Evolutionary conservation across 2,113 vertebrate genomes (phyloP).

Genomic region (Corvus moneduloides): DNA sequence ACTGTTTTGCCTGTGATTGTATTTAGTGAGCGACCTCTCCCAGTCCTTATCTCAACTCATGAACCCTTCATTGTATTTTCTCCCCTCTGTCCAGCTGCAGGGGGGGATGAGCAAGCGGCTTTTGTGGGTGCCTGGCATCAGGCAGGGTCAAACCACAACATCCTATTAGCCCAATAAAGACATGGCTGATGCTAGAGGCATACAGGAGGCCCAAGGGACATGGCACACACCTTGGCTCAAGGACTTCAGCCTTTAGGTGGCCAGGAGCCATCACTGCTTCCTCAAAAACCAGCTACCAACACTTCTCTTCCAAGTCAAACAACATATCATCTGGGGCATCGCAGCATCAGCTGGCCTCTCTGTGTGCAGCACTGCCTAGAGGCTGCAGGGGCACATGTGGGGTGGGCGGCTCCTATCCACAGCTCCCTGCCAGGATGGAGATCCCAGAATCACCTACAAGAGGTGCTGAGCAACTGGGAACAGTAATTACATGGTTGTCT

Average conservation of each 20-base stretch:
- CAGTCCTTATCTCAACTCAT: neutral
- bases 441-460: neutral
- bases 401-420: neutral
- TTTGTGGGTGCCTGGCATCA: neutral
- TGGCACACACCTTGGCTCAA: neutral
- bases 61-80: neutral
- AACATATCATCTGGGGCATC: neutral
- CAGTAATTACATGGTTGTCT: neutral
- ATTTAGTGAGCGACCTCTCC: neutral
- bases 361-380: accelerated
- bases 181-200: neutral
- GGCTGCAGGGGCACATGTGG: accelerated
- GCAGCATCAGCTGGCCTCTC: neutral
- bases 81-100: neutral
- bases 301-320: neutral
- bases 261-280: neutral
- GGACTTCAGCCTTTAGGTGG: neutral
- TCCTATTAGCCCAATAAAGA: neutral
- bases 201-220: accelerated
- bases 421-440: neutral
- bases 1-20: neutral
- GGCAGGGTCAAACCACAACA: neutral
- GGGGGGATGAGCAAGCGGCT: accelerated
- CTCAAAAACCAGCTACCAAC: neutral
- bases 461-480: neutral